A percentile compares a stretch with the other conserved stretches of the same genome.
Conservation (phyloP, 1,140 invertebrate genomes). For the Monochamus saltuarius region DNA sequence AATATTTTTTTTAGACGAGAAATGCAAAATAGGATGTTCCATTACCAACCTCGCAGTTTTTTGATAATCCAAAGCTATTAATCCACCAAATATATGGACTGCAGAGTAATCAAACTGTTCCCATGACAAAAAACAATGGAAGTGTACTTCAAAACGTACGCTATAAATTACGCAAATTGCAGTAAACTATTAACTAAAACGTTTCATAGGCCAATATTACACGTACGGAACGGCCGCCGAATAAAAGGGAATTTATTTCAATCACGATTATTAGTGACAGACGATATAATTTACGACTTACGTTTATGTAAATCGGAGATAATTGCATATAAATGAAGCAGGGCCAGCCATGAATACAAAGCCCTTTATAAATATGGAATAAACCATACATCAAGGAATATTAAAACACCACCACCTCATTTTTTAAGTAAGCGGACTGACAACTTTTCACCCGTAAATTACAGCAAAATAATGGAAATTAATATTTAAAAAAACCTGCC, state of each 20-base stretch:
- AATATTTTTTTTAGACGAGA: too few relatives aligned
- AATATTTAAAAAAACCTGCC: slow-evolving; percentile 1
- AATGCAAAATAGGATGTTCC: too few relatives aligned
- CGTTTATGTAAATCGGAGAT: slow-evolving; percentile 30
- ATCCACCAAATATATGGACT: too few relatives aligned
- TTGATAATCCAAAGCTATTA: too few relatives aligned
- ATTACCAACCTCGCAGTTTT: too few relatives aligned
- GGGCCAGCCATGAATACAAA: slow-evolving; percentile 27
- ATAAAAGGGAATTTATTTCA: slow-evolving; percentile 28
- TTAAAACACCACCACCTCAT: slow-evolving; percentile 27
- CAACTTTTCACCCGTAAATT: slow-evolving; percentile 26
- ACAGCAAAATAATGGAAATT: slow-evolving; percentile 26
- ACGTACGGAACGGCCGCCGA: neutral
- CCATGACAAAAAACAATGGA: too few relatives aligned
- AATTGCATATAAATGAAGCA: slow-evolving; percentile 30
- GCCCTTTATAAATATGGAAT: slow-evolving; percentile 27
- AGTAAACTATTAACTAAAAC: too few relatives aligned
- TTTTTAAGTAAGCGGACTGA: slow-evolving; percentile 20
- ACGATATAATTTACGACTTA: slow-evolving; percentile 25
- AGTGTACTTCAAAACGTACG: too few relatives aligned
- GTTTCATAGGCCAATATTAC: too few relatives aligned
- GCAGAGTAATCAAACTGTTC: too few relatives aligned
- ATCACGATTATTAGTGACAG: slow-evolving; percentile 28
- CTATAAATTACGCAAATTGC: too few relatives aligned
- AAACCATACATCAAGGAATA: slow-evolving; percentile 27